A percentile compares a stretch with the other conserved stretches of the same genome.
These are phyloP conservation scores for Pentalonia nigronervosa DNA, from an alignment of 1,140 invertebrate genomes.

Conservation along the genomic window DNA sequence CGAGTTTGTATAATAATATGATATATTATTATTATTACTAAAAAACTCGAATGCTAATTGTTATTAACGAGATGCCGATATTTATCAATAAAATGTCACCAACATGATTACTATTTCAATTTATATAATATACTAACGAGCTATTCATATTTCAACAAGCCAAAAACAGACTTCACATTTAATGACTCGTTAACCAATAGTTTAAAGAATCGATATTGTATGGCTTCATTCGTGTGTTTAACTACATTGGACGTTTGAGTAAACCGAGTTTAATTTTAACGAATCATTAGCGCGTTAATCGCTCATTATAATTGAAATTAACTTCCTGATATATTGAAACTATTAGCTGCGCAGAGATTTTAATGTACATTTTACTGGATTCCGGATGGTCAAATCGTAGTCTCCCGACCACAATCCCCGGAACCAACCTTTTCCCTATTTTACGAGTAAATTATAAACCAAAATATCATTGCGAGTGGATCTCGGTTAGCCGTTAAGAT, in stretches of 20 bases:
- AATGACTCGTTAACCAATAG: conserved; percentile 36
- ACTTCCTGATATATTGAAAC: neutral
- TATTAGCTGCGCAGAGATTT: neutral
- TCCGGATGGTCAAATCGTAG: neutral
- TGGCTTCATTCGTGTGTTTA: too few species aligned
- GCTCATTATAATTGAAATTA: neutral
- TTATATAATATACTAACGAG: neutral
- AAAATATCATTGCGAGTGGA: neutral
- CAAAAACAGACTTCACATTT: conserved; percentile 12
- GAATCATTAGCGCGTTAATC: conserved; percentile 9
- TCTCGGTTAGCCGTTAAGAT: neutral
- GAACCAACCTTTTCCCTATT: neutral
- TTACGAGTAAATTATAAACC: neutral
- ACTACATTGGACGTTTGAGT: neutral
- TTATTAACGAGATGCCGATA: neutral
- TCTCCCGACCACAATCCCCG: neutral
- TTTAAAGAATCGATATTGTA: neutral
- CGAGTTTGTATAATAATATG: neutral
- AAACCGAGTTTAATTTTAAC: conserved; percentile 19
- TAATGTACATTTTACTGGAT: neutral
- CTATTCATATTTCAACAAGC: neutral
- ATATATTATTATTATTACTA: too few species aligned
- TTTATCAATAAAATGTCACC: neutral
- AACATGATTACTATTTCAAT: neutral
- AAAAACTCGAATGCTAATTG: neutral